Conservation (phyloP, 2,888 invertebrate genomes). For the Leptopilina drosophilae region DNA sequence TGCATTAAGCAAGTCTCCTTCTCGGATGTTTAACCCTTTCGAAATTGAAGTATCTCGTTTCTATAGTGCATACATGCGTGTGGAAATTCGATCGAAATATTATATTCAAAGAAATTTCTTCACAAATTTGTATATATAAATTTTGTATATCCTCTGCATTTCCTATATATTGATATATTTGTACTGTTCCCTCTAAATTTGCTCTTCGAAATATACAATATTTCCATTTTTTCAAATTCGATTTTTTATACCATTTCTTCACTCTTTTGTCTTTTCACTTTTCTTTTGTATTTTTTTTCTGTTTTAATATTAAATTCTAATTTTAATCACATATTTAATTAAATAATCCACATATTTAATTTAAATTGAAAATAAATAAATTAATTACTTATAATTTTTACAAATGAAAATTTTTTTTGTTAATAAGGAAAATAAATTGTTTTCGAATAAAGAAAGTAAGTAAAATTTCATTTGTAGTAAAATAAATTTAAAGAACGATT, state of each 20-base stretch:
- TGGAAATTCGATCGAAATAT: slow-evolving; percentile 3
- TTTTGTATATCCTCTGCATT: not conserved
- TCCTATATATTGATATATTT: not conserved
- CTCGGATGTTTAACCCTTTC: not conserved
- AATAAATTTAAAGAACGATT: no score
- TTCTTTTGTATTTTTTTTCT: not conserved
- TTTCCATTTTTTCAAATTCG: no score
- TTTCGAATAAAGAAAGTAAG: no score
- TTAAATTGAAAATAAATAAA: no score
- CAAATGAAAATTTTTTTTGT: no score
- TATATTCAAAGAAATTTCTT: not conserved
- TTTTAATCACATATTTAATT: no score
- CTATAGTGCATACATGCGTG: not conserved
- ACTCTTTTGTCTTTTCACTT: not conserved
- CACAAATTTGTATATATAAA: not conserved
- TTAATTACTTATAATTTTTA: no score
- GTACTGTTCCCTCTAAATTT: not conserved
- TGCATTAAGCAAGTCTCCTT: not conserved
- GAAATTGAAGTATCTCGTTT: slow-evolving; percentile 1
- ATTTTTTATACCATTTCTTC: not conserved
- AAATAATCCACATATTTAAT: no score
- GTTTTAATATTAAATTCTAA: no score
- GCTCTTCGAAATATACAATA: no score
- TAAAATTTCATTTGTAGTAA: no score
- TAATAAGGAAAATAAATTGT: no score